Evolutionary conservation across 1,140 invertebrate genomes (phyloP).

Genomic region (Lepidurus arcticus): DNA sequence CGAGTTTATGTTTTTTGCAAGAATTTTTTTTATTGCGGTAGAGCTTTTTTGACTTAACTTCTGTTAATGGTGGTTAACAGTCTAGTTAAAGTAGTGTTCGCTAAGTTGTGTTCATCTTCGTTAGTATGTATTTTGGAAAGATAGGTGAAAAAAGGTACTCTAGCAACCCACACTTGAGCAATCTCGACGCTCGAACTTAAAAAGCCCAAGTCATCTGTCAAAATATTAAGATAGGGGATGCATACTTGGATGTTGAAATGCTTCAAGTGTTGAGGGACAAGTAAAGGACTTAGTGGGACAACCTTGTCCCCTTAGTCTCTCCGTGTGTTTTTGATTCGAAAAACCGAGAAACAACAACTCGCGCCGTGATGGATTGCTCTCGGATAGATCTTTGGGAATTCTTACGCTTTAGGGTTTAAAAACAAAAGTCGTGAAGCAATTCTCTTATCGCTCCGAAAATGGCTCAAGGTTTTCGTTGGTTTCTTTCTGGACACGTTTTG

Average conservation of each 20-base stretch:
- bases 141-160: background rate
- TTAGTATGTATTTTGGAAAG: background rate
- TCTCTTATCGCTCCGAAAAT: background rate
- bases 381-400: background rate
- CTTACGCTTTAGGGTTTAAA: background rate
- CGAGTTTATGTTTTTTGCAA: no score
- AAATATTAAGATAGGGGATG: background rate
- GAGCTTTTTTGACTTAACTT: no score
- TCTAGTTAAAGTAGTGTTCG: no score
- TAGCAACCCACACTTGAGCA: background rate
- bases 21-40: no score
- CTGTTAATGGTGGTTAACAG: no score
- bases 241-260: background rate
- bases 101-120: no score
- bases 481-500: background rate
- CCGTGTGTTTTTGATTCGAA: background rate
- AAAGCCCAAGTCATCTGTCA: background rate
- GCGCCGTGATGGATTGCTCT: conserved; percentile 4
- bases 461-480: background rate
- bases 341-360: background rate
- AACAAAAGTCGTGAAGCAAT: background rate
- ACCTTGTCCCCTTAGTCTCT: background rate
- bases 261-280: conserved; percentile 7
- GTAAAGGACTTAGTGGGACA: conserved; percentile 1
- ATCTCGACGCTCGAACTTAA: background rate